phyloP scores from a whole-genome alignment of 2,888 invertebrate species.

The Dione vanillae region DNA sequence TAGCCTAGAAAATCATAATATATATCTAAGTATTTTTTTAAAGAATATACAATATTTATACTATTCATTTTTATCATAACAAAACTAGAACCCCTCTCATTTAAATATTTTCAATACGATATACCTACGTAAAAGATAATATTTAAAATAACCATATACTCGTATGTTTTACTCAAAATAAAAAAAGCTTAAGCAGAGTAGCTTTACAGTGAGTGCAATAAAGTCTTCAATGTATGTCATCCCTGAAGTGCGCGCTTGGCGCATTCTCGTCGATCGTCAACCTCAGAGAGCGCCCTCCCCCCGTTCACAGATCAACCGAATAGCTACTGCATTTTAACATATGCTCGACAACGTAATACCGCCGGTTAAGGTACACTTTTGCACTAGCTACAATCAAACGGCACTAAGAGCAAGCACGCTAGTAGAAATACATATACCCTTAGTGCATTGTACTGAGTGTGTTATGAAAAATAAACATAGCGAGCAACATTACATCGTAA shows the following conservation, averaged over 20 bases:
- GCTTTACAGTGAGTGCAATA: constrained; percentile 53
- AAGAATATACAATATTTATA: neutral
- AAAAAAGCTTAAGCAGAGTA: constrained; percentile 38
- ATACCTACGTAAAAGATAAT: neutral
- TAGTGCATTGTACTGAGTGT: constrained; percentile 53
- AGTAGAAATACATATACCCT: constrained; percentile 48
- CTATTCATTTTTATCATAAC: neutral
- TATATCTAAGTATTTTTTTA: too few relatives aligned
- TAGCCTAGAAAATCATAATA: too few relatives aligned
- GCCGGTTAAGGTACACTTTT: constrained; percentile 55
- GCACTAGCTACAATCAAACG: constrained; percentile 33
- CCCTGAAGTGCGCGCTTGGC: constrained; percentile 69
- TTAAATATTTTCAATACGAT: neutral
- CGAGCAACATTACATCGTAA: constrained; percentile 46
- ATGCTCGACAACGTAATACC: constrained; percentile 51
- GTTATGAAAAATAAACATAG: constrained; percentile 58
- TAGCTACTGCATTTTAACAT: constrained; percentile 48
- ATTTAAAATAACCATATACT: neutral
- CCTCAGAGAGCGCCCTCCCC: constrained; percentile 63
- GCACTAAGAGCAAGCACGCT: constrained; percentile 32
- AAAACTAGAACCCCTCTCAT: neutral
- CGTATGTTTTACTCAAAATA: neutral
- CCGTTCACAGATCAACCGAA: constrained; percentile 55
- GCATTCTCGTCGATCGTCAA: constrained; percentile 80
- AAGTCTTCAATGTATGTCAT: constrained; percentile 70